phyloP scores from a whole-genome alignment of 2,113 vertebrate genomes.

The Mellivora capensis region DNA sequence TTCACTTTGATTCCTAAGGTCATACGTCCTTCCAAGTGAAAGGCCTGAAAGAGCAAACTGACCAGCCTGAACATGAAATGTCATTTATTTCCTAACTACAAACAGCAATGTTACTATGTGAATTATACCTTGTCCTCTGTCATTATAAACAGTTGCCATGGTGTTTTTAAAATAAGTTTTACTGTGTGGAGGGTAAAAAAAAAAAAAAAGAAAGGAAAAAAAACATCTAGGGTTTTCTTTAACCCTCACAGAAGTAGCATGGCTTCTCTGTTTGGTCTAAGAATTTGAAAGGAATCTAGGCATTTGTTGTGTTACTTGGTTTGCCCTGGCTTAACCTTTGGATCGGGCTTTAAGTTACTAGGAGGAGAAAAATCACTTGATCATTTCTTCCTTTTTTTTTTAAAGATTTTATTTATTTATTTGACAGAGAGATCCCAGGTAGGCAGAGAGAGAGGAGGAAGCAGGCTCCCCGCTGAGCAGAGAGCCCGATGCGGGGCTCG shows the following conservation, averaged over 20 bases:
- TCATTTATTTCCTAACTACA: constrained; percentile 62
- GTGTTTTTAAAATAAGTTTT: constrained; percentile 52
- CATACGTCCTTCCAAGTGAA: constrained; percentile 76
- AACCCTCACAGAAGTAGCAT: neutral
- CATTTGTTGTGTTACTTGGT: neutral
- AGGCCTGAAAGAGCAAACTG: constrained; percentile 74
- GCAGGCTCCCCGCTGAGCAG: too few relatives aligned
- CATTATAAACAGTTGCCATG: constrained; percentile 27
- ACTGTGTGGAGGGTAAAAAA: neutral
- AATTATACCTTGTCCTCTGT: constrained; percentile 49
- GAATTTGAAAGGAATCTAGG: neutral
- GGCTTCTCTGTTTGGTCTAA: neutral
- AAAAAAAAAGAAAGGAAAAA: neutral
- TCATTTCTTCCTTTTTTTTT: neutral
- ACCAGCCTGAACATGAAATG: constrained; percentile 54
- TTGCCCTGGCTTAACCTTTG: constrained; percentile 24
- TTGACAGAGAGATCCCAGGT: too few relatives aligned
- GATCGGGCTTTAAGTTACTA: constrained; percentile 15
- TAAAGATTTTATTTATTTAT: too few relatives aligned
- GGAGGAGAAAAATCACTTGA: neutral
- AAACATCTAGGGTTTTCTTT: neutral
- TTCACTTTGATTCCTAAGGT: constrained; percentile 48
- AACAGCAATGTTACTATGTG: constrained; percentile 53
- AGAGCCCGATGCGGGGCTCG: too few relatives aligned
- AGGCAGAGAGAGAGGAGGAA: too few relatives aligned